phyloP scores from a whole-genome alignment of 2,113 vertebrate genomes.

The Accipiter virgatus region DNA sequence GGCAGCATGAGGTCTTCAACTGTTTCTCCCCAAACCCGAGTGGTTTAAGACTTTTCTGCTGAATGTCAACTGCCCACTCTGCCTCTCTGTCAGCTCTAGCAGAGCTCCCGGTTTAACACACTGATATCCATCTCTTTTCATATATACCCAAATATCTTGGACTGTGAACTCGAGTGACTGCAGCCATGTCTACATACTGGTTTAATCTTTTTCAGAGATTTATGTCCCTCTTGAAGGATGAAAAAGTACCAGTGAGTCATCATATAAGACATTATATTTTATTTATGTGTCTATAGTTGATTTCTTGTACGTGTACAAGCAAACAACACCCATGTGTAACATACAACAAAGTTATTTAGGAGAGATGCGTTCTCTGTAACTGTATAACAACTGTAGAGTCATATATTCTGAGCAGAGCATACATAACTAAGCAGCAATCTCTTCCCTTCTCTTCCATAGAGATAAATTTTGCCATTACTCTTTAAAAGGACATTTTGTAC shows the following conservation, averaged over 20 bases:
- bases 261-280: not conserved
- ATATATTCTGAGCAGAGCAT: not conserved
- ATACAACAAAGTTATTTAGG: not conserved
- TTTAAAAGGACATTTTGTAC: not conserved
- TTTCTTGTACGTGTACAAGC: not conserved
- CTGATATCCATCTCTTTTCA: not conserved
- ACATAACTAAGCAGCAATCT: not conserved
- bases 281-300: not conserved
- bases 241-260: not conserved
- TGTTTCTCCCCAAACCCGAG: not conserved
- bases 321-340: not conserved
- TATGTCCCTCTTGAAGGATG: not conserved
- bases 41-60: not conserved
- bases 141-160: not conserved
- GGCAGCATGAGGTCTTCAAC: not conserved
- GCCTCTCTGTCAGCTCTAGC: not conserved
- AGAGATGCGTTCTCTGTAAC: not conserved
- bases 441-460: not conserved
- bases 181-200: not conserved
- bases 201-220: not conserved
- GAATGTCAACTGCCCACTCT: not conserved
- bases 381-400: not conserved
- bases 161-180: not conserved
- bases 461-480: not conserved
- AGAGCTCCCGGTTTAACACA: not conserved